phyloP scores from a whole-genome alignment of 2,113 vertebrate species.

The Sturnus vulgaris region DNA sequence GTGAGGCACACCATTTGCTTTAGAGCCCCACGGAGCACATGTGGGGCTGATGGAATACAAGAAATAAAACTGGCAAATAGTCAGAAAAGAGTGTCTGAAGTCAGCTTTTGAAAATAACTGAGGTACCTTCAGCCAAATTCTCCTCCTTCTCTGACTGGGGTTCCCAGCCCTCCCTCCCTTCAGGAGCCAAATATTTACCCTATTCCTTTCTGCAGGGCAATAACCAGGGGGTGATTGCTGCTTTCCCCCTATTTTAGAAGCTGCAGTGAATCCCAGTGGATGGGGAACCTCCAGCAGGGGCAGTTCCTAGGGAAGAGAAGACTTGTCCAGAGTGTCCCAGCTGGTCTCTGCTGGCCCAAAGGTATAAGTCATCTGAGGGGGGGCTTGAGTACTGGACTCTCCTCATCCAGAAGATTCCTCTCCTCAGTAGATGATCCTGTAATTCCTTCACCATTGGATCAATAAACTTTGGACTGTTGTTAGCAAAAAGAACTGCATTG shows the following conservation, averaged over 20 bases:
- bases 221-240: not conserved
- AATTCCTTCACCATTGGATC: not conserved
- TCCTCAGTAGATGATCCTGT: not conserved
- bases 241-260: not conserved
- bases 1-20: not conserved
- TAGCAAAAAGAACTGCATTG: not conserved
- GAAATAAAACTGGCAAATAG: not conserved
- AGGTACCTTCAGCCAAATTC: not conserved
- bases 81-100: not conserved
- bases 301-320: not conserved
- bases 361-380: not conserved
- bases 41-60: not conserved
- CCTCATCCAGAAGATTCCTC: not conserved
- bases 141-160: not conserved
- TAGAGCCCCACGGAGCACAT: not conserved
- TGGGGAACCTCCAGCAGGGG: not conserved
- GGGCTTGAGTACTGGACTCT: not conserved
- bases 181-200: not conserved
- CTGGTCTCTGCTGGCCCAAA: not conserved
- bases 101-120: not conserved
- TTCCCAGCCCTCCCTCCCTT: not conserved
- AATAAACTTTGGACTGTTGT: not conserved
- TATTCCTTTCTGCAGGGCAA: not conserved
- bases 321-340: not conserved
- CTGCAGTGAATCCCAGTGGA: not conserved